Percentiles rank a stretch among this genome's conserved stretches.
Conservation (phyloP, 2,888 invertebrate genomes). For the Drosophila kanekoi region DNA sequence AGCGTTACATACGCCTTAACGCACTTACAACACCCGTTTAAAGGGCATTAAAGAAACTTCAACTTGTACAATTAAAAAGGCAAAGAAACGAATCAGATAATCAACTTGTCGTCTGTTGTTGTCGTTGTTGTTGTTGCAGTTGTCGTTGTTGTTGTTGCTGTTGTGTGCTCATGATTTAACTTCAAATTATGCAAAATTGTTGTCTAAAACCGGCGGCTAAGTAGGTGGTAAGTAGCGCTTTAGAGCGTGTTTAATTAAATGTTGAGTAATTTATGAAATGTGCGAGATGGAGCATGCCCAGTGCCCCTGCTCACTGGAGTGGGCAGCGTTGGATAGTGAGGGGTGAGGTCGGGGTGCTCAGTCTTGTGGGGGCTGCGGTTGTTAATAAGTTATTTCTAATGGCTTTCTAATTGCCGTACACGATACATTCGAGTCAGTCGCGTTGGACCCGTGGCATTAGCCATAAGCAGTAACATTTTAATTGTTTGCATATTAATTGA, state of each 20-base stretch:
- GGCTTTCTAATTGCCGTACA: slow-evolving; percentile 76
- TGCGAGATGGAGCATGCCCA: slow-evolving; percentile 18
- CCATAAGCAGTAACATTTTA: slow-evolving; percentile 70
- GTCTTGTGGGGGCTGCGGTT: slow-evolving; percentile 26
- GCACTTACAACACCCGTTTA: slow-evolving; percentile 13
- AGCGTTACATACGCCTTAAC: slow-evolving; percentile 3
- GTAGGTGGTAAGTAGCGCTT: slow-evolving; percentile 82
- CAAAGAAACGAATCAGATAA: slow-evolving; percentile 54
- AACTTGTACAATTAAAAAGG: slow-evolving; percentile 46
- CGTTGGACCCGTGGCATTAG: slow-evolving; percentile 37
- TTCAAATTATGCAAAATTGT: slow-evolving; percentile 78
- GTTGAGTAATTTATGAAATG: slow-evolving; percentile 81
- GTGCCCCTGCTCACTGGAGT: background rate
- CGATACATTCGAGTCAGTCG: slow-evolving; percentile 2
- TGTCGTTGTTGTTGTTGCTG: slow-evolving; percentile 13
- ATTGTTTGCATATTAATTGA: slow-evolving; percentile 68
- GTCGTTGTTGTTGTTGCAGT: background rate
- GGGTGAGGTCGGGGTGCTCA: background rate
- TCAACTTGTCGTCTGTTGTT: slow-evolving; percentile 42
- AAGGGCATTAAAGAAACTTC: slow-evolving; percentile 23
- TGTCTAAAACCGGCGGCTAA: slow-evolving; percentile 79
- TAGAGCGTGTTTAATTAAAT: slow-evolving; percentile 81
- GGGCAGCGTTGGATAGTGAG: background rate
- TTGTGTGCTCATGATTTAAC: slow-evolving; percentile 68
- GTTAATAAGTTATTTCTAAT: slow-evolving; percentile 78